Base-by-base conservation (phyloP, 2,797 vertebrate genomes). In the Huso huso region DNA sequence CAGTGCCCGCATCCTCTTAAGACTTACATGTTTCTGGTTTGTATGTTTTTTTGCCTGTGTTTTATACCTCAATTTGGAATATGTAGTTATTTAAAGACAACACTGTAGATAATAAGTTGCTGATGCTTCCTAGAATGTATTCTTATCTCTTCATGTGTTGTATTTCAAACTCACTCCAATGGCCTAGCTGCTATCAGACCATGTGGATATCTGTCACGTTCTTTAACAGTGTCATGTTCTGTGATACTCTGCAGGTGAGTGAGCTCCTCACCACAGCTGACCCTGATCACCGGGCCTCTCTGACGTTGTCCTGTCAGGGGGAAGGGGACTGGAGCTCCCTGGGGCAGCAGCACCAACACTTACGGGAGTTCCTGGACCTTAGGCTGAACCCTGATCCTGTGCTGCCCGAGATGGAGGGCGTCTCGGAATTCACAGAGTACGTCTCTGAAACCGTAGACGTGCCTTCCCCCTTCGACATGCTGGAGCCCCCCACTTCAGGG, bases 401-500 rank as follows among this genome's bases (percentile, higher is more conserved):
- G 18, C 88, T 94, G 49, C 89, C 92, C 70, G 84, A 92, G 75
- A 99, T 99, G 97, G 97, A 99, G 70, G 96, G 94, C 64, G 91
- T 95, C 73, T 84, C 93, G 0, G 95, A 98, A 74, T 99, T 97
- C 76, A 93, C 95, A 0, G 95, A 98, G 60, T 97, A 98, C 0
- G 87, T 98, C 82, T 93, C 96, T 0, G 96, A 99, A 82, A 97
- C 96, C 0, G 94, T 97, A 70, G 95, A 98, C 0, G 90, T 96
- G 67, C 93, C 94, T 0, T 97, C 95, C 0, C 95, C 97, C 3
- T 99, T 99, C 78, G 96, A 99, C 72, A 93, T 98, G 15, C 84
- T 99, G 72, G 96, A 99, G 75, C 93, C 97, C 2, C 97, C 97
- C 2, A 96, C 92, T 23, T 99, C 97, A 1, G 97, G 97, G 69